phyloP scores from a whole-genome alignment of 2,888 invertebrate species.

The Ophion obscuratus region DNA sequence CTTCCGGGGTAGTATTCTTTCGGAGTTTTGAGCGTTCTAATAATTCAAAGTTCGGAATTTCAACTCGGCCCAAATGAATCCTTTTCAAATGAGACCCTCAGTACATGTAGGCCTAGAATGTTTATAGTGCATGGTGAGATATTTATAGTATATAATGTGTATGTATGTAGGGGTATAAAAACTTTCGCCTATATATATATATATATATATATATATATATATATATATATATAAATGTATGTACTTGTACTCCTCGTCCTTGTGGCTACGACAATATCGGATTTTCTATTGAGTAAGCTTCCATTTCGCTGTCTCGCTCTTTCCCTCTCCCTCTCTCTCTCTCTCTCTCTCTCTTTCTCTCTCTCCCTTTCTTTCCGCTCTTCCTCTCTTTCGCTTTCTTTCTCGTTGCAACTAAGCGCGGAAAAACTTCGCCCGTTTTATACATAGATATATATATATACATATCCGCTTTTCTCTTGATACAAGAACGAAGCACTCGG shows the following conservation, averaged over 20 bases:
- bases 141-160: not conserved
- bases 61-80: too few relatives aligned
- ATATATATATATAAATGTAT: too few relatives aligned
- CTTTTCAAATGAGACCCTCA: too few relatives aligned
- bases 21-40: too few relatives aligned
- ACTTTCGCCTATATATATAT: not conserved
- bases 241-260: slow-evolving; percentile 9
- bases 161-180: not conserved
- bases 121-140: not conserved
- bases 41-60: too few relatives aligned
- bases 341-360: not conserved
- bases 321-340: not conserved
- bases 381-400: slow-evolving; percentile 11
- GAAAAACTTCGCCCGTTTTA: slow-evolving; percentile 21
- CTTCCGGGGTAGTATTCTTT: too few relatives aligned
- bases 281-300: slow-evolving; percentile 31
- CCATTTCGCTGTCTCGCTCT: slow-evolving; percentile 14
- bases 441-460: slow-evolving; percentile 5
- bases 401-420: slow-evolving; percentile 9
- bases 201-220: not conserved
- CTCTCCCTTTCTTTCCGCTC: not conserved
- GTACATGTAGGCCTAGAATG: not conserved
- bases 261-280: slow-evolving; percentile 38
- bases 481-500: slow-evolving; percentile 23
- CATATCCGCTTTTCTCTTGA: slow-evolving; percentile 28